A percentile compares a stretch with the other conserved stretches of the same genome.
Conservation (phyloP, 2,797 vertebrate species). For the Clarias fuscus region DNA sequence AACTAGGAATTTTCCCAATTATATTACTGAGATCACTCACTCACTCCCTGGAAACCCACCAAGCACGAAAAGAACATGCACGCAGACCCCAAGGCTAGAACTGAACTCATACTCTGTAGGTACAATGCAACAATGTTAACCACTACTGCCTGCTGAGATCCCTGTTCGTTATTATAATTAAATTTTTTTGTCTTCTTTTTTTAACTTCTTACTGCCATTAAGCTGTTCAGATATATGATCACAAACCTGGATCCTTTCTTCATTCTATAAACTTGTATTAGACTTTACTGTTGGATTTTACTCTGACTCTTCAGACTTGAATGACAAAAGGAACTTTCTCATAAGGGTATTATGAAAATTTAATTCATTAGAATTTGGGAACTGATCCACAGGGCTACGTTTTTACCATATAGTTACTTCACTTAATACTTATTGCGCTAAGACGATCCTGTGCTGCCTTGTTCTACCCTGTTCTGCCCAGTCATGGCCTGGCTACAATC, state of each 20-base stretch:
- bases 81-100: too few species aligned
- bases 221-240: background rate
- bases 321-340: background rate
- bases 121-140: too few species aligned
- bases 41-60: too few species aligned
- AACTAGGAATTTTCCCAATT: background rate
- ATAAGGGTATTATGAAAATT: background rate
- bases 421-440: background rate
- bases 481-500: background rate
- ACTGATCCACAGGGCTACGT: background rate
- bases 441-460: background rate
- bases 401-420: background rate
- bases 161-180: background rate
- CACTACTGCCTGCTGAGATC: too few species aligned
- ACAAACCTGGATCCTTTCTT: background rate
- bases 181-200: background rate
- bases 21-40: background rate
- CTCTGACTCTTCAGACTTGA: background rate
- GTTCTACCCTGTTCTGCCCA: background rate
- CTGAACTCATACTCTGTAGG: too few species aligned
- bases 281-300: background rate
- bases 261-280: background rate
- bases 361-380: background rate
- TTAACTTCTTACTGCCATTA: background rate
- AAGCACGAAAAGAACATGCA: too few species aligned